phyloP scores from a whole-genome alignment of 2,888 invertebrate species.

The Tiliacea citrago region DNA sequence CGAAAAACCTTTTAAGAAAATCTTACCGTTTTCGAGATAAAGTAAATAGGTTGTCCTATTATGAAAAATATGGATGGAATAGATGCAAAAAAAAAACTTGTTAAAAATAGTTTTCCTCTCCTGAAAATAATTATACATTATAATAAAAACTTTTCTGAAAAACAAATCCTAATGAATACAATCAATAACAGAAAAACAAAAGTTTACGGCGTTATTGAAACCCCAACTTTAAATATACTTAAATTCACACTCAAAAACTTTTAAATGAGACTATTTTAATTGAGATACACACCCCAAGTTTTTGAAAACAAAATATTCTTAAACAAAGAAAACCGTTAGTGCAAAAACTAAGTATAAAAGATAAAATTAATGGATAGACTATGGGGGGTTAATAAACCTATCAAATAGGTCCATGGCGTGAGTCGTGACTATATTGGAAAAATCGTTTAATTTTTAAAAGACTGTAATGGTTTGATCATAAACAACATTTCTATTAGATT shows the following conservation, averaged over 20 bases:
- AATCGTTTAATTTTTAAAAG: conserved; percentile 16
- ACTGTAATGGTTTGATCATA: conserved; percentile 20
- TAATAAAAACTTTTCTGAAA: background rate
- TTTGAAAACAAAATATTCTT: background rate
- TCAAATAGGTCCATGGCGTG: conserved; percentile 18
- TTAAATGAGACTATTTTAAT: conserved; percentile 6
- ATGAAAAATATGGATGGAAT: background rate
- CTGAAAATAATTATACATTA: background rate
- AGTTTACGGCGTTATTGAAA: background rate
- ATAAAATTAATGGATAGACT: conserved; percentile 16
- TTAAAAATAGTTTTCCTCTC: background rate
- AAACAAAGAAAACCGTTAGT: background rate
- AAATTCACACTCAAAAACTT: background rate
- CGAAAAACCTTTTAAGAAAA: background rate
- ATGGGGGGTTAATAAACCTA: conserved; percentile 36
- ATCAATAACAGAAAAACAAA: background rate
- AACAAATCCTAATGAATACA: conserved; percentile 5
- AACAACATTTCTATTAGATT: conserved; percentile 26
- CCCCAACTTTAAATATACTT: background rate
- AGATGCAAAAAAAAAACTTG: background rate
- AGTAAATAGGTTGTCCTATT: background rate
- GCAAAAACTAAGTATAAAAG: conserved; percentile 18
- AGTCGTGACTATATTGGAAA: conserved; percentile 18
- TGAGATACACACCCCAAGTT: background rate
- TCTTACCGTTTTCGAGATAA: background rate